Evolutionary conservation across 2,113 vertebrate genomes (phyloP), one percentile per base, ranked within the genome.

Genomic region (Gnathonemus echidnorhynchus): DNA sequence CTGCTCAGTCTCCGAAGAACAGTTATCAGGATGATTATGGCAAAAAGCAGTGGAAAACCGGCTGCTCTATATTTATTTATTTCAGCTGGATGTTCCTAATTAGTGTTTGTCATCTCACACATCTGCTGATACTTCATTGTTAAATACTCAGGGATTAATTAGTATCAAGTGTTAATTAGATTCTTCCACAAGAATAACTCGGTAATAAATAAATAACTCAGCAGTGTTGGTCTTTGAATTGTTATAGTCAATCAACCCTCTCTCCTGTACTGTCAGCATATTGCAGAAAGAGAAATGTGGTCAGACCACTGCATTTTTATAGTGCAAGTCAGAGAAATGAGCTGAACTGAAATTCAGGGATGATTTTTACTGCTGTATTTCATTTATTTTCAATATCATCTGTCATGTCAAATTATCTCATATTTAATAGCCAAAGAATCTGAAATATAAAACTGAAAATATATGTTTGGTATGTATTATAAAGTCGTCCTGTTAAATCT

Each of bases 71-170:
- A 87, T 87, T 87, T 56, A 85, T 85, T 85, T 45, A 85, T 85
- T 95, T 96, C 95, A 97, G 96, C 96, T 96, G 96, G 97, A 96
- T 96, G 96, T 96, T 96, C 95, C 94, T 97, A 97, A 96, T 96
- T 96, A 97, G 95, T 96, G 96, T 96, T 96, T 96, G 95, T 95
- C 94, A 95, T 96, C 94, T 94, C 93, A 95, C 95, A 95, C 96
- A 97, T 95, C 96, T 96, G 96, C 96, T 96, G 95, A 96, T 95
- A 93, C 95, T 96, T 95, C 96, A 95, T 92, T 95, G 95, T 94
- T 96, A 95, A 96, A 95, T 97, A 96, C 95, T 96, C 93, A 95
- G 96, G 96, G 96, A 97, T 93, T 96, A 97, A 97, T 97, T 96
- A 97, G 96, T 93, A 92, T 93, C 94, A 95, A 92, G 94, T 96